These are phyloP conservation scores for Lasiurus cinereus DNA, from an alignment of 2,113 vertebrate species.

Conservation along the genomic window DNA sequence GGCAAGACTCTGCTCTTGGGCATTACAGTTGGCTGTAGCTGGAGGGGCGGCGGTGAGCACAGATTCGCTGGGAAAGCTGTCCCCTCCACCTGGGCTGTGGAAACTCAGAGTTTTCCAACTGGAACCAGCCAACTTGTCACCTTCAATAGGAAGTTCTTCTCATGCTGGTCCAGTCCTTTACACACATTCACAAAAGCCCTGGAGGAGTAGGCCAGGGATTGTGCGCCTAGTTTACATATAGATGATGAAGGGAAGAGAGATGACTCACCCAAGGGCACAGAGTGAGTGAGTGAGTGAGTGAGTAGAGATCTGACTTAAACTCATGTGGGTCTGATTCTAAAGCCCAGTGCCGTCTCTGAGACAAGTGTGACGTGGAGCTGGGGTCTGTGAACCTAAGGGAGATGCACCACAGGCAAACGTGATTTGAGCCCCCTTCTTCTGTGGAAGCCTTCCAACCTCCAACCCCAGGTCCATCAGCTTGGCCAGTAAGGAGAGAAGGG, in stretches of 20 bases:
- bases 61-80: not conserved
- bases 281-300: not conserved
- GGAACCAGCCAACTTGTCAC: not conserved
- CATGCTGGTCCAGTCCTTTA: not conserved
- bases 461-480: not conserved
- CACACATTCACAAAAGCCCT: not conserved
- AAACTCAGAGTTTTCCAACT: not conserved
- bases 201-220: not conserved
- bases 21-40: not conserved
- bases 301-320: not conserved
- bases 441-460: not conserved
- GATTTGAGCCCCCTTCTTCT: not conserved
- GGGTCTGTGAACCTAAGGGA: not conserved
- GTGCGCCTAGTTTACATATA: not conserved
- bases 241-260: not conserved
- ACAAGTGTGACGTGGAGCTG: not conserved
- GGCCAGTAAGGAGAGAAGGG: not conserved
- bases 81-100: not conserved
- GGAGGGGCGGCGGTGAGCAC: not conserved
- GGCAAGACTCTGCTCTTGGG: not conserved
- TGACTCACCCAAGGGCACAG: not conserved
- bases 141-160: not conserved
- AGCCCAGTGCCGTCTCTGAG: not conserved
- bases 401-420: not conserved
- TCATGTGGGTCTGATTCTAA: not conserved